phyloP scores from a whole-genome alignment of 92 coral and sea anemone genomes.

The Epizoanthus illoricatus region DNA sequence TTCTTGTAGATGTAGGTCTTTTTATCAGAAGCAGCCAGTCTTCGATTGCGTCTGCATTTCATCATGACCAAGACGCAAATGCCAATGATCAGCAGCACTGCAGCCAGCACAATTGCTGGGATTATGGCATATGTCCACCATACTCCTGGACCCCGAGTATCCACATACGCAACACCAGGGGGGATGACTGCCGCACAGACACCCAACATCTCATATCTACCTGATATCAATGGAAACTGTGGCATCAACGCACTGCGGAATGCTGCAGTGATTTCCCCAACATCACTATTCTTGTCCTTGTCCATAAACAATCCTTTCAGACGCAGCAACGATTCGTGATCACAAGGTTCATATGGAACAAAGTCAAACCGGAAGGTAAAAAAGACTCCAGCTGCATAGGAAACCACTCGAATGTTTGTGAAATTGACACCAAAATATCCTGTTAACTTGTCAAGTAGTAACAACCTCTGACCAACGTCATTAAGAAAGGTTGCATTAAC shows the following conservation, averaged over 20 bases:
- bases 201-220: conserved; percentile 53
- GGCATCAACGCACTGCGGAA: conserved; percentile 55
- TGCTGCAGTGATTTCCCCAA: conserved; percentile 41
- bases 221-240: conserved; percentile 64
- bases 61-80: conserved; percentile 72
- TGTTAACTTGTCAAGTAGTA: conserved; percentile 66
- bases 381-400: conserved; percentile 66
- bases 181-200: conserved; percentile 50
- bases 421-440: conserved; percentile 66
- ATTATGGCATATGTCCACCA: conserved; percentile 98
- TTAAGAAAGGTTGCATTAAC: conserved; percentile 70
- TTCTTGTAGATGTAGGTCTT: conserved; percentile 86
- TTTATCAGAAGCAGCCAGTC: conserved; percentile 72
- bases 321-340: conserved; percentile 18
- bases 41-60: conserved; percentile 77
- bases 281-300: conserved; percentile 53
- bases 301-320: conserved; percentile 46
- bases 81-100: conserved; percentile 80
- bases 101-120: conserved; percentile 93
- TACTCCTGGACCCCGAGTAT: conserved; percentile 56
- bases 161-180: conserved; percentile 46
- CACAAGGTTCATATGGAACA: conserved; percentile 63
- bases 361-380: conserved; percentile 72
- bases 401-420: conserved; percentile 66
- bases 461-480: conserved; percentile 71